These are phyloP conservation scores for Gopherus evgoodei DNA, from an alignment of 2,113 vertebrate species.

Conservation along the genomic window DNA sequence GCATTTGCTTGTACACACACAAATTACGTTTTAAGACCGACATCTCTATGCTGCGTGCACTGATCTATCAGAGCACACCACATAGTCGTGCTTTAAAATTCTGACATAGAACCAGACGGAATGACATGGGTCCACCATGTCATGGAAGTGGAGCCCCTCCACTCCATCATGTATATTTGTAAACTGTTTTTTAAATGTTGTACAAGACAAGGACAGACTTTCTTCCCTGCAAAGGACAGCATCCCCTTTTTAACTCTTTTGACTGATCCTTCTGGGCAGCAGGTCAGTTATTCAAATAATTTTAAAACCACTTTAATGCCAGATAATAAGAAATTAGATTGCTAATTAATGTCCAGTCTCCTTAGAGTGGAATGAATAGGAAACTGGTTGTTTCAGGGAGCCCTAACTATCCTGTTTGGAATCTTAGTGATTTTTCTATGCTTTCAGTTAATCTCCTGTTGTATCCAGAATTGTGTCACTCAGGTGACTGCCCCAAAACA, in stretches of 20 bases:
- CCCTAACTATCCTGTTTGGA: no score
- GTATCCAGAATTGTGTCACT: no score
- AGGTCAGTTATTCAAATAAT: not conserved
- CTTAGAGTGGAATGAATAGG: not conserved
- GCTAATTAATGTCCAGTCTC: not conserved
- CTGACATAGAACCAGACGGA: not conserved
- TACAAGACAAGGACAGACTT: rapidly evolving
- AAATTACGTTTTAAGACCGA: not conserved
- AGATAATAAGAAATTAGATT: not conserved
- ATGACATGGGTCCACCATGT: rapidly evolving
- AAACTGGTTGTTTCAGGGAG: no score
- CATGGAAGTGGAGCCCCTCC: rapidly evolving
- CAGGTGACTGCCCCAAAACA: no score
- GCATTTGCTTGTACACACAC: not conserved
- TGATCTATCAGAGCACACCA: not conserved
- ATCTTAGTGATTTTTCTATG: no score
- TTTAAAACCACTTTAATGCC: not conserved
- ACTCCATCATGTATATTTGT: not conserved
- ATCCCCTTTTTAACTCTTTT: no score
- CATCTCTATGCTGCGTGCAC: no score
- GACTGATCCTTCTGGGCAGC: not conserved
- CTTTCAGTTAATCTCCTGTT: no score
- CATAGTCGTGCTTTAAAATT: not conserved
- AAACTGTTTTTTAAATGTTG: not conserved
- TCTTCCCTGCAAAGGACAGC: not conserved